Conservation (phyloP, 2,113 vertebrate genomes). For the Varanus komodoensis region DNA sequence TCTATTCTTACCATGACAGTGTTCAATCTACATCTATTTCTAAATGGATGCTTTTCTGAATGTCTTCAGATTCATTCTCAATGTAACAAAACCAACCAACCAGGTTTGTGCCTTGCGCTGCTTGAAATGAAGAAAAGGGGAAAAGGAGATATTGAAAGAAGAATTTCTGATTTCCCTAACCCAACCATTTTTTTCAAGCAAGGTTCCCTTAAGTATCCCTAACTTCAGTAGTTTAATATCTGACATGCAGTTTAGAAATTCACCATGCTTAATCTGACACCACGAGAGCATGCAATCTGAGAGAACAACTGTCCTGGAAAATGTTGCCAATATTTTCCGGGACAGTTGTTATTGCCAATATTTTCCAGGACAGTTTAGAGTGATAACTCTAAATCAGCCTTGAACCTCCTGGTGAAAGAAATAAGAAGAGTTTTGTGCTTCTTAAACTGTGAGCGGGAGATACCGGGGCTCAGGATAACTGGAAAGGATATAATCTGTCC, state of each 20-base stretch:
- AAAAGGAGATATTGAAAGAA: neutral
- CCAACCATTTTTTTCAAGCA: neutral
- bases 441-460: neutral
- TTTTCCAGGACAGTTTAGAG: too few species aligned
- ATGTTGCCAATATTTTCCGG: constrained; percentile 11
- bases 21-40: constrained; percentile 66
- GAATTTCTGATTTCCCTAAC: rapidly evolving
- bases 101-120: neutral
- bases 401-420: neutral
- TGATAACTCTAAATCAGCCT: constrained; percentile 40
- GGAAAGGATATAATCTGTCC: neutral
- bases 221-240: neutral
- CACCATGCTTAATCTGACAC: neutral
- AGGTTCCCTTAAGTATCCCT: neutral
- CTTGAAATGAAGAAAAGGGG: neutral
- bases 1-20: constrained; percentile 56
- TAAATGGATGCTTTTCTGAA: constrained; percentile 54
- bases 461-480: neutral
- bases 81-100: neutral
- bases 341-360: too few species aligned
- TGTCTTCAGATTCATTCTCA: constrained; percentile 24
- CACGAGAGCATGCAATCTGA: neutral
- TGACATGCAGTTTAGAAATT: neutral
- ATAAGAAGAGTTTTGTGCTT: neutral
- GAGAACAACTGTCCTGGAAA: neutral